Evolutionary conservation across 2,113 vertebrate species (phyloP), one percentile per base, ranked within the genome.

Genomic region (Anguilla japonica): DNA sequence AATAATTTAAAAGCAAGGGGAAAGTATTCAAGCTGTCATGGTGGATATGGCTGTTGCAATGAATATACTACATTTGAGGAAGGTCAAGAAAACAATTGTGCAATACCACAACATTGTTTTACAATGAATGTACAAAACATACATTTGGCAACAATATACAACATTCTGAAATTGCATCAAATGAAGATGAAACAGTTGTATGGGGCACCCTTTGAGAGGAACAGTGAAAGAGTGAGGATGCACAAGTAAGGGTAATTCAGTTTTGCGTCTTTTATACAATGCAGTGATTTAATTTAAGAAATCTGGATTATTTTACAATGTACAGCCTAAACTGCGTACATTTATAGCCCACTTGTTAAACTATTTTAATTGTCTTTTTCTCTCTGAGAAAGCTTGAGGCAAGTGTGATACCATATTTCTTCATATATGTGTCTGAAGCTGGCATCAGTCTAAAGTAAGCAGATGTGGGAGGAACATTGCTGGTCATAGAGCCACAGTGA

Each of bases 341-440:
- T 53, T 53, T 53, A 53, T 14, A 53, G 43, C 34, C 75, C 22
- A 71, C 26, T 83, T 81, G 75, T 75, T 79, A 82, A 56, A 46
- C 20, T 34, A n/a, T 86, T 29, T 43, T 15, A 78, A 63, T 9
- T 41, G 8, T 46, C 41, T 16, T 43, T 83, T 14, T 87, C 50
- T 75, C 83, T 9, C 11, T 83, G 40, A 63, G 34, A n/a, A 26
- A 87, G 43, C 63, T 83, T 14, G 60, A 79, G 15, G 60, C 81
- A 26, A 87, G 53, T 87, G 63, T 75, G 5, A 87, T 41, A 41
- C 79, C 50, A 85, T 2, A 46, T 41, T 67, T 20, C 18, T 86
- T 46, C 67, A 41, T 85, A 80, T 82, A 81, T 43, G 57, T 87
- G 63, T 43, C 75, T 78, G 80, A 87, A 29, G 43, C 26, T 56